Evolutionary conservation across 2,113 vertebrate genomes (phyloP).

Genomic region (Ophthalmotilapia sp.): DNA sequence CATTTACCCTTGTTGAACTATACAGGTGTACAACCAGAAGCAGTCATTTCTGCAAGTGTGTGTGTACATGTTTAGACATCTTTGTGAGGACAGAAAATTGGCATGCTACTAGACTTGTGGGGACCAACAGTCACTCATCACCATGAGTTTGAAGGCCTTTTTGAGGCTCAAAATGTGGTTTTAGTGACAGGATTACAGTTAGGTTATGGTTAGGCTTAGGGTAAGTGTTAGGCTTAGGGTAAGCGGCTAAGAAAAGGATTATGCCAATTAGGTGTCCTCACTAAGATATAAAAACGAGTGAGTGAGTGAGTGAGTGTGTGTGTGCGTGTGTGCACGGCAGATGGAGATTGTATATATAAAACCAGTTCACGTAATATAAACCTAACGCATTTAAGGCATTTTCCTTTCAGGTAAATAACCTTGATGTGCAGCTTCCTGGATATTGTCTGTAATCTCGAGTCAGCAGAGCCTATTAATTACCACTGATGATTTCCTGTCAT

Average conservation of each 20-base stretch:
- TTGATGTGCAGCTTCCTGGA: constrained; percentile 20
- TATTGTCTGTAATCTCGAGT: not conserved
- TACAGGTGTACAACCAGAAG: not conserved
- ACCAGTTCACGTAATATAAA: constrained; percentile 1
- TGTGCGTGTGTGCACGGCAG: not conserved
- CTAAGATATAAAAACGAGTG: not conserved
- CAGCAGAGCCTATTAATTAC: constrained; percentile 6
- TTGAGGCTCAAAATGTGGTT: not conserved
- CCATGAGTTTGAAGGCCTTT: not conserved
- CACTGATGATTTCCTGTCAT: not conserved
- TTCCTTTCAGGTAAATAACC: constrained; percentile 24
- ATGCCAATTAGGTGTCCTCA: not conserved
- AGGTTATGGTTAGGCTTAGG: not conserved
- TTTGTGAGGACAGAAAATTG: not conserved
- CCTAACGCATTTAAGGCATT: constrained; percentile 1
- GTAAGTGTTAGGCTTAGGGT: not conserved
- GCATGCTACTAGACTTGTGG: not conserved
- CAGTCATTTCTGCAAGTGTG: not conserved
- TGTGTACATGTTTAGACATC: not conserved
- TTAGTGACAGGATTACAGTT: not conserved
- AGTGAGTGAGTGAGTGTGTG: not conserved
- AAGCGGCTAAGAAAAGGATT: not conserved
- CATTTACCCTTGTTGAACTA: not conserved
- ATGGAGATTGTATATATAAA: not conserved
- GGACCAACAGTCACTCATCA: not conserved